Base-by-base conservation (phyloP, 2,888 invertebrate genomes). In the Phragmatobia fuliginosa region DNA sequence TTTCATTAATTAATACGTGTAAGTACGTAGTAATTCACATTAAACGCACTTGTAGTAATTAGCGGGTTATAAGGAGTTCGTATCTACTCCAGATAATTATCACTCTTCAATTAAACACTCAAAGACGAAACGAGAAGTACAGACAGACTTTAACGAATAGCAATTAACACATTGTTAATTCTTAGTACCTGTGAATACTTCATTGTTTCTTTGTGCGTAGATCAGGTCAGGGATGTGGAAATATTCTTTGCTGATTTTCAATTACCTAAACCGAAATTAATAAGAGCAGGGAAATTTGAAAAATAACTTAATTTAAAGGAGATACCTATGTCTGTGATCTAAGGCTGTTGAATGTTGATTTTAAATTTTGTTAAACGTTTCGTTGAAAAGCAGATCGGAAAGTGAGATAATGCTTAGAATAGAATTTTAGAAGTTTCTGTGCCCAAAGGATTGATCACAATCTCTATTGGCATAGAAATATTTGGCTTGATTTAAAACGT, bases 121-220 rank as follows among this genome's bases (percentile, higher is more conserved):
- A 25, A 38, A 31, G 58, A 38, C 41, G 36, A 58, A 66, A 65
- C 49, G 28, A 58, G 65, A 28, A 31, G n/a, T 31, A 58, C 25
- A 25, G 41, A n/a, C 56, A 59, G 38, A n/a, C 21, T 31, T 65
- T 58, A 31, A 33, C 18, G 16, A 36, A 58, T 63, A 59, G 38
- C 58, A 66, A 66, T 66, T 59, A 64, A 14, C 56, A 38, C 58
- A 38, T 66, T 21, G 58, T 66, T 58, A 66, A 38, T 59, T 58
- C 38, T 58, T 41, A 25, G 58, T 58, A 66, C 38, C 28, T 38
- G 38, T 58, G 58, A 58, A 58, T 58, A 6, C 14, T 56, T 41
- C 38, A 58, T 66, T 66, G 58, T 66, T 66, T 14, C 21, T 32
- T 45, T 38, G 18, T 62, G 38, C 36, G 62, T 38, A 18, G 2